Base-by-base conservation (phyloP, 2,113 vertebrate species). In the Heterotis niloticus region DNA sequence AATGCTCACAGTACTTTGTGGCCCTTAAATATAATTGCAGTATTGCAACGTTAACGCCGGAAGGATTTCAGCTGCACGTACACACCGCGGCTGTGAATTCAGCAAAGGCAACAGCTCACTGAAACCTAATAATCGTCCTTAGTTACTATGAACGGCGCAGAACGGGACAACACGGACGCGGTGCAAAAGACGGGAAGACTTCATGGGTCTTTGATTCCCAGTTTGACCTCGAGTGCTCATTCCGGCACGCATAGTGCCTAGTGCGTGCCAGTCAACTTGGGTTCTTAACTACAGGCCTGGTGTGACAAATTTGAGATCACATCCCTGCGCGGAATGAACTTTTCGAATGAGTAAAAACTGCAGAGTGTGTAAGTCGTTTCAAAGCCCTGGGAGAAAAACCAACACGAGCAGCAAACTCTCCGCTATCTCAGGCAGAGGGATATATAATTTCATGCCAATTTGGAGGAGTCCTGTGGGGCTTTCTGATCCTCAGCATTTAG, bases 361-460 rank as follows among this genome's bases (percentile, higher is more conserved):
- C 91, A 93, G 87, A 91, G 90, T 84, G 88, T 83, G 81, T 83
- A 87, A 89, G 90, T 90, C 87, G 80, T 87, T 89, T 78, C 83
- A 88, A 79, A 84, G 90, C 91, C 91, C 79, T 82, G 85, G 90
- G 92, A 90, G 86, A 86, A 86, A 82, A 82, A 66, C 26, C 64
- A 75, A 59, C 71, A 75, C 70, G 54, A 64, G 88, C 88, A 85
- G 84, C 82, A 60, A 84, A 86, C 88, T 85, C 87, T 84, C 89
- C 90, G 90, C 84, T 87, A 93, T 93, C 92, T 92, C 90, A 87
- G 88, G 87, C 88, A 89, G 89, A 90, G 87, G 89, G 87, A 89
- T 88, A 93, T 89, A 91, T 93, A 87, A 92, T 93, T 93, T 93
- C 92, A 93, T 93, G 91, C 90, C 90, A 92, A 92, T 93, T 93